Conservation (phyloP, 2,888 invertebrate species). For the Caenorhabditis doughertyi region DNA sequence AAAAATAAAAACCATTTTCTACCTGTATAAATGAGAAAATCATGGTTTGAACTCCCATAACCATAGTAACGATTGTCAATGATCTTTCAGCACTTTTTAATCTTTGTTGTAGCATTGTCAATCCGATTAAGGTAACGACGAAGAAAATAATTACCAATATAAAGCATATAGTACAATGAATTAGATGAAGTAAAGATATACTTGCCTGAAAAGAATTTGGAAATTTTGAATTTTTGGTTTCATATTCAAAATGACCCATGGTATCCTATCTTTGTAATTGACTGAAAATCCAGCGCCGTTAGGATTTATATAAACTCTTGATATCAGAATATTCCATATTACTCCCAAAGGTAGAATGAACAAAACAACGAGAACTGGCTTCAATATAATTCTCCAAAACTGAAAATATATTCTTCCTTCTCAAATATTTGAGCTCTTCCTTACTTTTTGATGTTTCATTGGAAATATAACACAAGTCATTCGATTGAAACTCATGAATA, state of each 20-base stretch:
- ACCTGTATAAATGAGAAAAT: slow-evolving; percentile 41
- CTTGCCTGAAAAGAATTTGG: slow-evolving; percentile 31
- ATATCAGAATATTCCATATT: slow-evolving; percentile 42
- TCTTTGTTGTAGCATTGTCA: slow-evolving; percentile 28
- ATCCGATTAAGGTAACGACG: slow-evolving; percentile 24
- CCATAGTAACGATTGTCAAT: slow-evolving; percentile 36
- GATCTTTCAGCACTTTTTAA: slow-evolving; percentile 40
- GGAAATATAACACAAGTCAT: slow-evolving; percentile 43
- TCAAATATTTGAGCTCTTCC: not conserved
- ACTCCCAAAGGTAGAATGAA: slow-evolving; percentile 30
- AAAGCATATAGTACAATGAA: slow-evolving; percentile 27
- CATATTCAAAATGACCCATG: slow-evolving; percentile 5
- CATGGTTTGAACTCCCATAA: slow-evolving; percentile 40
- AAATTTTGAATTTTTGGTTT: not conserved
- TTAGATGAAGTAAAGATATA: slow-evolving; percentile 37
- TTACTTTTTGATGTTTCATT: slow-evolving; percentile 19
- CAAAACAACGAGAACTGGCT: not conserved
- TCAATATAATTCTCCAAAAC: slow-evolving; percentile 18
- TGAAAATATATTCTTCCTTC: no score
- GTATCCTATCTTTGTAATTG: slow-evolving; percentile 27
- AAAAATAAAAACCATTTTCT: not conserved
- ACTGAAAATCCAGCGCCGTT: slow-evolving; percentile 45
- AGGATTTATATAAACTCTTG: slow-evolving; percentile 39
- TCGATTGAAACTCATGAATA: slow-evolving; percentile 45
- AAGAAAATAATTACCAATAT: slow-evolving; percentile 23